Conservation (phyloP, 1,140 invertebrate species). For the Pollicipes pollicipes region DNA sequence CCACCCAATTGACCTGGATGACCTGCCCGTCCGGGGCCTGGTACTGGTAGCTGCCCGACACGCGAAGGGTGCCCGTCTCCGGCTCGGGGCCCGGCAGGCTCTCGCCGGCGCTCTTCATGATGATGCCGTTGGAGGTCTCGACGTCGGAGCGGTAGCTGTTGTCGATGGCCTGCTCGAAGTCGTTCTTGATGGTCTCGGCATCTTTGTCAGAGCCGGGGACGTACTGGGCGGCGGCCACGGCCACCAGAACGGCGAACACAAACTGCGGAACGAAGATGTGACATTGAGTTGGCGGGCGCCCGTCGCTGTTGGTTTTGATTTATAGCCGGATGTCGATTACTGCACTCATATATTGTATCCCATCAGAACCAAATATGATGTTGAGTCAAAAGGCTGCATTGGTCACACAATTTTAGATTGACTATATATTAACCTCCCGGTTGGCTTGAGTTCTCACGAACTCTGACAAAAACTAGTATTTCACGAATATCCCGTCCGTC, state of each 20-base stretch:
- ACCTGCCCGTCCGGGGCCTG: constrained; percentile 7
- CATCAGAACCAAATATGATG: no score
- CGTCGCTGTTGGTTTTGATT: no score
- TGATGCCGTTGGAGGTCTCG: background rate
- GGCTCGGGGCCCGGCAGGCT: background rate
- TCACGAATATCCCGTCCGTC: no score
- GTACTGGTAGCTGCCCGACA: constrained; percentile 9
- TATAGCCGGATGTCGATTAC: no score
- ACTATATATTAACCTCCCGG: no score
- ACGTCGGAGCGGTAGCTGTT: background rate
- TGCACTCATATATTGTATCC: no score
- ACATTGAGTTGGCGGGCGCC: no score
- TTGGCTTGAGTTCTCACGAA: no score
- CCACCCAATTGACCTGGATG: constrained; percentile 2
- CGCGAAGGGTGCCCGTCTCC: background rate
- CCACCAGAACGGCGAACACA: background rate
- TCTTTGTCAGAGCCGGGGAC: background rate
- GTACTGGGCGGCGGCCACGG: background rate
- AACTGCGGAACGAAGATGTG: background rate
- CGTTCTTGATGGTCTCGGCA: background rate
- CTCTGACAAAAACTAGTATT: no score
- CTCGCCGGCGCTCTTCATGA: background rate
- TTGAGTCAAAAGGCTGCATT: no score
- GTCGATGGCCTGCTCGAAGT: background rate
- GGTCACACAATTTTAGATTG: no score